These are phyloP conservation scores for Varroa destructor DNA, from an alignment of 1,140 invertebrate species.

Conservation along the genomic window DNA sequence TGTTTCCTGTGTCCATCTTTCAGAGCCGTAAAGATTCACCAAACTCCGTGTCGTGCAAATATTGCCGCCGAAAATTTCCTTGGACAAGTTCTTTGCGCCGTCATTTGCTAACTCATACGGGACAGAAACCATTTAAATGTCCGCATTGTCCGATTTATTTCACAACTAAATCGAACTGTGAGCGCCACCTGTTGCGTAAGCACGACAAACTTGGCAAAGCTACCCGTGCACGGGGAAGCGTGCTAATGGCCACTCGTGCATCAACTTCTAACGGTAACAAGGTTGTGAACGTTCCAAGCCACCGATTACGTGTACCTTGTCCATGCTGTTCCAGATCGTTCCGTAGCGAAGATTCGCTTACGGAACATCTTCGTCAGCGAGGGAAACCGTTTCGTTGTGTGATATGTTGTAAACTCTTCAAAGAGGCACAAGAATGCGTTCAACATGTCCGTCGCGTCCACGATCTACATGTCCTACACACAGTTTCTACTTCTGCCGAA, in stretches of 20 bases:
- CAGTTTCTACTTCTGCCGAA: too few relatives aligned
- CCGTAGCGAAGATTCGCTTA: constrained; percentile 6
- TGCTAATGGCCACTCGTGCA: too few relatives aligned
- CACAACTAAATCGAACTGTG: constrained; percentile 92
- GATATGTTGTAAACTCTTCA: constrained; percentile 8
- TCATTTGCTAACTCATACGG: constrained; percentile 83
- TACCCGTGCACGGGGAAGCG: too few relatives aligned
- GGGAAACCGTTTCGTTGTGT: constrained; percentile 17
- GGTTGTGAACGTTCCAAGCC: too few relatives aligned
- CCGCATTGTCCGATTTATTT: constrained; percentile 76
- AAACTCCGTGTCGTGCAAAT: constrained; percentile 74
- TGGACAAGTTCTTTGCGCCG: constrained; percentile 84
- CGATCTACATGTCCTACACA: not conserved
- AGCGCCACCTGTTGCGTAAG: constrained; percentile 76
- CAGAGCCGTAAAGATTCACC: constrained; percentile 78
- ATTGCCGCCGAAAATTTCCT: constrained; percentile 79
- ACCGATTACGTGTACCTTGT: not conserved
- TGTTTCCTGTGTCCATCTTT: too few relatives aligned
- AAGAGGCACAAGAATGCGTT: not conserved
- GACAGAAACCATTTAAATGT: constrained; percentile 90
- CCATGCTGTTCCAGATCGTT: constrained; percentile 9
- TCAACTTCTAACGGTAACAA: too few relatives aligned
- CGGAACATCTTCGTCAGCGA: constrained; percentile 1
- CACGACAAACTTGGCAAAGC: constrained; percentile 45
- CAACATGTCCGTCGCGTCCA: not conserved